Evolutionary conservation across 2,888 invertebrate genomes (phyloP), one percentile per base, ranked within the genome.

Genomic region (Ochlodes sylvanus): DNA sequence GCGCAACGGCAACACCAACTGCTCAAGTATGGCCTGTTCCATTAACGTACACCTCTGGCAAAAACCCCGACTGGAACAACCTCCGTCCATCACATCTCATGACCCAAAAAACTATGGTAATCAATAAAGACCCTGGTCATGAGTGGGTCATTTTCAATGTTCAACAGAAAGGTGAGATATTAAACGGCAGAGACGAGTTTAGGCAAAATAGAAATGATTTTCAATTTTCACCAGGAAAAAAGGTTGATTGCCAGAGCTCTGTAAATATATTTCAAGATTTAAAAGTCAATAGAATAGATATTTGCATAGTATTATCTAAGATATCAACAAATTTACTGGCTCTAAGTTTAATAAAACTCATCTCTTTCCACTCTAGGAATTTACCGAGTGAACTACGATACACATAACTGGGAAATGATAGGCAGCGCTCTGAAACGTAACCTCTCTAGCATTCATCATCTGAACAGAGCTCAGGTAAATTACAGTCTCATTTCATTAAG

Each of bases 401-500:
- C 71, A 0, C 76, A 82, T 3, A 94, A 94, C 47, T 96, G 95
- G 96, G 76, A 86, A 10, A 77, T 86, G 72, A 81, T 96, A 27
- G 91, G 88, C 0, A 73, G 80, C 4, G 93, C 92, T 27, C 83
- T 95, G 6, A 83, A 85, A 41, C 70, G 73, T 0, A 80, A 88
- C 44, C 66, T 70, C 21, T 70, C 71, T 0, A 75, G 50, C 15
- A 96, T 97, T 62, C 94, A 96, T 73, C 91, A 94, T 47, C 78
- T 96, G 1, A 97, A 97, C 81, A 94, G 97, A 79, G 97, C 97
- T 10, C 97, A 98, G 88, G 92, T 96, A 71, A 71, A 66, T 34
- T 15, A 55, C 7, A 47, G 4, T n/a, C 34, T 38, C 10, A 2
- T 9, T 42, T 15, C 7, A 9, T 57, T 14, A 14, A 10, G 27